Percentiles rank a stretch among this genome's conserved stretches.
phyloP scores from a whole-genome alignment of 2,797 vertebrate species.

The Dendrocincla tyrannina region DNA sequence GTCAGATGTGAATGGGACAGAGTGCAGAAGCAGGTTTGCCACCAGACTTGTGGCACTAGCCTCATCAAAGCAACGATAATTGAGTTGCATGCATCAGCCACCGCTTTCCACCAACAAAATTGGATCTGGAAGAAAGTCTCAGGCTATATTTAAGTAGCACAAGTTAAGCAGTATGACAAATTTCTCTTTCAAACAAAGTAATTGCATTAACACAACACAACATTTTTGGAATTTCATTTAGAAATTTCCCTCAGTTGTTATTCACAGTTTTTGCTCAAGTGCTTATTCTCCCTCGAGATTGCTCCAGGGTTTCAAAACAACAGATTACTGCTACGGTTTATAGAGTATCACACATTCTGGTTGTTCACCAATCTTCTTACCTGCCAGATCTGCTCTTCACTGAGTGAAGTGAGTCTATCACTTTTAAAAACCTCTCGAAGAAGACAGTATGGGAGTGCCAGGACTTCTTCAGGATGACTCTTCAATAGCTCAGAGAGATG shows the following conservation, averaged over 20 bases:
- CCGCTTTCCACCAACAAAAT: not conserved
- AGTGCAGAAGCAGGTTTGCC: not conserved
- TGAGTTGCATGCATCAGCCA: not conserved
- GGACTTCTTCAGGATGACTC: conserved; percentile 88
- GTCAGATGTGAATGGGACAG: not conserved
- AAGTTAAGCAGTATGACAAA: conserved; percentile 12
- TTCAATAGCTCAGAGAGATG: conserved; percentile 93
- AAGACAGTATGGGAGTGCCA: conserved; percentile 92
- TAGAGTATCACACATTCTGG: conserved; percentile 10
- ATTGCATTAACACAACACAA: conserved; percentile 35
- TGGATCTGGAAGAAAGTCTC: not conserved
- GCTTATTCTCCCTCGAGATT: conserved; percentile 3
- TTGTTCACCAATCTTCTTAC: conserved; percentile 75
- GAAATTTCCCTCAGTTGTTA: conserved; percentile 5
- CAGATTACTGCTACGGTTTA: conserved; percentile 31
- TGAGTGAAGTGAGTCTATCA: conserved; percentile 94
- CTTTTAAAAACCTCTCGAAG: conserved; percentile 95
- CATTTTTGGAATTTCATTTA: conserved; percentile 1
- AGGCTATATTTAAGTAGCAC: not conserved
- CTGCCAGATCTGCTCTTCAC: conserved; percentile 98
- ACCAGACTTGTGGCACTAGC: not conserved
- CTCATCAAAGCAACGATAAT: not conserved
- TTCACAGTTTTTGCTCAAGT: conserved; percentile 33
- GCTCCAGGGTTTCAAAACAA: conserved; percentile 53
- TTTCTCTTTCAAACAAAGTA: conserved; percentile 20